Conservation (phyloP, 2,797 vertebrate genomes). For the Gymnothorax javanicus region DNA sequence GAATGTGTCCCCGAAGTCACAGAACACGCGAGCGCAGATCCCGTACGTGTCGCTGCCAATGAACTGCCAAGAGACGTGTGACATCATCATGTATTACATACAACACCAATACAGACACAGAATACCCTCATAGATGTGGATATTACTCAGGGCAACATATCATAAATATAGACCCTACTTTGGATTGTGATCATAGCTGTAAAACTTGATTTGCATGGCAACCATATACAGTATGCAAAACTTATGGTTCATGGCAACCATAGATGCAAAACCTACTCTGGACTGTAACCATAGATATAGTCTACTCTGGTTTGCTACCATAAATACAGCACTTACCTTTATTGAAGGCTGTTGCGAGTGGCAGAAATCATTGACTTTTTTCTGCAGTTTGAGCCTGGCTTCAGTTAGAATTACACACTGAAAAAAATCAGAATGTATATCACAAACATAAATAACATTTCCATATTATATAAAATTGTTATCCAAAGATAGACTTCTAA, state of each 20-base stretch:
- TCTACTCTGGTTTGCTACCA: background rate
- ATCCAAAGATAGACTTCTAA: background rate
- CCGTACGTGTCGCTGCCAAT: constrained; percentile 86
- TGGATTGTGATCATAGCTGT: background rate
- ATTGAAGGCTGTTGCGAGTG: constrained; percentile 86
- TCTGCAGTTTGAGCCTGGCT: constrained; percentile 81
- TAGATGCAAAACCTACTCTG: background rate
- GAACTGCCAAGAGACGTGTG: constrained; percentile 1
- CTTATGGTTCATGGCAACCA: background rate
- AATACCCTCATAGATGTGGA: background rate
- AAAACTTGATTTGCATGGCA: background rate
- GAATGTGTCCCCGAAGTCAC: constrained; percentile 95
- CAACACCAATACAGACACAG: background rate
- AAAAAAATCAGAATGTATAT: constrained; percentile 2
- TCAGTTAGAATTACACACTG: constrained; percentile 96
- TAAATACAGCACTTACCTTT: constrained; percentile 75
- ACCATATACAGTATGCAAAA: background rate
- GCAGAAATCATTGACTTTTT: constrained; percentile 90
- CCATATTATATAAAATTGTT: background rate
- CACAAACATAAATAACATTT: no score
- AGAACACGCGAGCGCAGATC: constrained; percentile 91
- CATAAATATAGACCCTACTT: background rate
- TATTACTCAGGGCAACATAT: background rate
- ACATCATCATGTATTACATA: background rate
- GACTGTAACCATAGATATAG: background rate